A percentile compares a stretch with the other conserved stretches of the same genome.
These are phyloP conservation scores for Spea multiplicata DNA, from an alignment of 2,113 vertebrate species.

Conservation along the genomic window DNA sequence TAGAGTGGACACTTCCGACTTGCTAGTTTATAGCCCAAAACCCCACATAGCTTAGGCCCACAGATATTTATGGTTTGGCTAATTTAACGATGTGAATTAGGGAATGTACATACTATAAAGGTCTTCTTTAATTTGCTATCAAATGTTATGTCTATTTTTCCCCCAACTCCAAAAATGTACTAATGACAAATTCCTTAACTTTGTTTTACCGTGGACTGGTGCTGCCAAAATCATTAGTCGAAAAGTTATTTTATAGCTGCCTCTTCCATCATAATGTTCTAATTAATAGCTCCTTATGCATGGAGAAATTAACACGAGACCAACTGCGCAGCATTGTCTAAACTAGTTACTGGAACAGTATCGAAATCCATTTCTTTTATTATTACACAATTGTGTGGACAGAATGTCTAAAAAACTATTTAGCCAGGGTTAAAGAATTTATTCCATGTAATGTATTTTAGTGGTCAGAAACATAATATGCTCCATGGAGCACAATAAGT, in stretches of 20 bases:
- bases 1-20: too few species aligned
- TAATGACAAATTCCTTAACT: neutral
- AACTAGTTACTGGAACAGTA: slow-evolving; percentile 4
- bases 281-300: slow-evolving; percentile 32
- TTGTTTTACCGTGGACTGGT: slow-evolving; percentile 20
- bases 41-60: too few species aligned
- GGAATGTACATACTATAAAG: too few species aligned
- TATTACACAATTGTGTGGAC: neutral
- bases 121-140: too few species aligned
- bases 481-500: neutral
- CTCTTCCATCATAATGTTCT: slow-evolving; percentile 9
- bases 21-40: too few species aligned
- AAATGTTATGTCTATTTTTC: too few species aligned
- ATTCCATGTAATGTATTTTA: neutral
- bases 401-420: neutral
- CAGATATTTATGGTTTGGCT: too few species aligned
- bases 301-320: slow-evolving; percentile 1
- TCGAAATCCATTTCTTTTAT: neutral
- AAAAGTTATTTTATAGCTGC: neutral
- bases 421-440: neutral
- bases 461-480: neutral
- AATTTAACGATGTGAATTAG: too few species aligned
- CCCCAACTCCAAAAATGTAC: too few species aligned
- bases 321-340: slow-evolving; percentile 15
- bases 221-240: slow-evolving; percentile 12